A percentile compares a stretch with the other conserved stretches of the same genome.
Evolutionary conservation across 2,797 vertebrate species (phyloP).

Genomic region (Sebastes oblongus): DNA sequence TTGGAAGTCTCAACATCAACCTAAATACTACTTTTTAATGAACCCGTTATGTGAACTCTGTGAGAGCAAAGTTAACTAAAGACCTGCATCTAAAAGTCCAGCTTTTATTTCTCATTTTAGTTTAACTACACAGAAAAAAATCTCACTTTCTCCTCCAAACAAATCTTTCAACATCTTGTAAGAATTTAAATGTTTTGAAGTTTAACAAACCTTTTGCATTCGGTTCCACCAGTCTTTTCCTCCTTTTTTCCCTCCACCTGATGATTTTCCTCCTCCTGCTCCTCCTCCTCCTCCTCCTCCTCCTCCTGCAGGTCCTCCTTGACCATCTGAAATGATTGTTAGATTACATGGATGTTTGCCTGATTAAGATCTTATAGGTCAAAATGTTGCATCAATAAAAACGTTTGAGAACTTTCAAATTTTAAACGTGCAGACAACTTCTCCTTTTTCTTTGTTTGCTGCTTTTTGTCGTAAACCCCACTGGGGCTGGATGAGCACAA

Average conservation of each 20-base stretch:
- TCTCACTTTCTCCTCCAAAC: too few species aligned
- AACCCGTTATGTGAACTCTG: too few species aligned
- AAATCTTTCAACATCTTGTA: too few species aligned
- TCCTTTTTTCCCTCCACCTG: slow-evolving; percentile 54
- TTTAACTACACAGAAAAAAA: too few species aligned
- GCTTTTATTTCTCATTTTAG: too few species aligned
- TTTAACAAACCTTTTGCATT: slow-evolving; percentile 77
- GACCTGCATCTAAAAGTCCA: too few species aligned
- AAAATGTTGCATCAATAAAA: neutral
- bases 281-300: slow-evolving; percentile 27
- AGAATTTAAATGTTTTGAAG: neutral
- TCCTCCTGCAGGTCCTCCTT: slow-evolving; percentile 27
- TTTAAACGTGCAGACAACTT: neutral
- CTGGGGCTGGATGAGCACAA: neutral
- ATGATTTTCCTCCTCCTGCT: slow-evolving; percentile 9
- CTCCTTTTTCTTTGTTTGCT: neutral
- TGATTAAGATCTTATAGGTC: neutral
- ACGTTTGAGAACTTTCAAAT: neutral
- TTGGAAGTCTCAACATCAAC: too few species aligned
- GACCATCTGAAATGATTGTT: slow-evolving; percentile 65
- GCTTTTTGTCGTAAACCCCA: neutral
- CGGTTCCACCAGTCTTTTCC: slow-evolving; percentile 83
- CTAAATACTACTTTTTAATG: too few species aligned
- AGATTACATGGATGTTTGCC: neutral
- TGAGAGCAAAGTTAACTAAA: too few species aligned